phyloP scores from a whole-genome alignment of 2,797 vertebrate species.

The Sciurus vulgaris region DNA sequence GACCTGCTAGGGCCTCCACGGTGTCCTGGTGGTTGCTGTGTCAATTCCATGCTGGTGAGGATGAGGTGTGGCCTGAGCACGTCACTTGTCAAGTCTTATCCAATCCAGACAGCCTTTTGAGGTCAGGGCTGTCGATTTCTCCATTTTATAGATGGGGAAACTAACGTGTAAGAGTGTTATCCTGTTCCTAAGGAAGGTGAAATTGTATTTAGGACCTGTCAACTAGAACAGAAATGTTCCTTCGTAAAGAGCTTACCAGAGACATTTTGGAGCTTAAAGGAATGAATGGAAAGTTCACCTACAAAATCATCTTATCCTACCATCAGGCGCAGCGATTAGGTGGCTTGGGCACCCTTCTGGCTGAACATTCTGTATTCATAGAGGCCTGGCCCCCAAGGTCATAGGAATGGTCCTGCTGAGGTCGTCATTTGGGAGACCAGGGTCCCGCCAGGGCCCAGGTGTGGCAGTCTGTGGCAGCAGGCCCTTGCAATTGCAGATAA shows the following conservation, averaged over 20 bases:
- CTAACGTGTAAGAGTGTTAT: not conserved
- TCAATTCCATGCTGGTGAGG: not conserved
- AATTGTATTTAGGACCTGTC: not conserved
- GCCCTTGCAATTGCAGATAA: not conserved
- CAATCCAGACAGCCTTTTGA: not conserved
- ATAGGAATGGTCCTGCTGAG: not conserved
- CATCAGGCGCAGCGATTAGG: not conserved
- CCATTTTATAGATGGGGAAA: constrained; percentile 36
- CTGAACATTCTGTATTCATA: not conserved
- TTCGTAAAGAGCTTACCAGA: not conserved
- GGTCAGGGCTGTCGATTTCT: not conserved
- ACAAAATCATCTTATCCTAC: not conserved
- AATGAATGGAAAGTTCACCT: not conserved
- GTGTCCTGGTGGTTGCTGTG: not conserved
- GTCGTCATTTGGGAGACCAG: not conserved
- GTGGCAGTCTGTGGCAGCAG: not conserved
- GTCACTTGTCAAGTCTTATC: not conserved
- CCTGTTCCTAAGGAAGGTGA: not conserved
- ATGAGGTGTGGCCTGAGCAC: not conserved
- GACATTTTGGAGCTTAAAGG: not conserved
- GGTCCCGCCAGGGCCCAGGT: not conserved
- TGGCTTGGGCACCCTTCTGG: not conserved
- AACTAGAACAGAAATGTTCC: constrained; percentile 16
- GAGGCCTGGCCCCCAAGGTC: not conserved
- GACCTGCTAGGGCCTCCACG: not conserved